Evolutionary conservation across 1,140 invertebrate species (phyloP).

Genomic region (Philotrypesis tridentata): DNA sequence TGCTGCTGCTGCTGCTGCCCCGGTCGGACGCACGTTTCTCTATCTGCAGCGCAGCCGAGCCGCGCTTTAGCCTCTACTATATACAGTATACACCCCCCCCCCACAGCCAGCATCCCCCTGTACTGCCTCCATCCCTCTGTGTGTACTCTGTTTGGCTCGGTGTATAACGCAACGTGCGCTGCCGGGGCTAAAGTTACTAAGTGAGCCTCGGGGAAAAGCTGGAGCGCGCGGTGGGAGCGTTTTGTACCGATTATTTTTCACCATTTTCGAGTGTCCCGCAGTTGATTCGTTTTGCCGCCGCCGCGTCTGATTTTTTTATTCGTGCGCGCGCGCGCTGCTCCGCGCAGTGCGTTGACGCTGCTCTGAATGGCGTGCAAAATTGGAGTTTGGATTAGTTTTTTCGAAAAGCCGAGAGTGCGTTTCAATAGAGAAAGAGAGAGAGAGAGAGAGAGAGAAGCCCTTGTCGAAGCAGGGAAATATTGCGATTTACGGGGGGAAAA

Average conservation of each 20-base stretch:
- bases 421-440: too few species aligned
- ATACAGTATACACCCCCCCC: too few species aligned
- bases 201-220: background rate
- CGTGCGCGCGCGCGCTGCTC: background rate
- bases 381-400: background rate
- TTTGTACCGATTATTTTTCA: slow-evolving; percentile 29
- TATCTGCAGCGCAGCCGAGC: background rate
- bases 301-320: background rate
- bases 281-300: background rate
- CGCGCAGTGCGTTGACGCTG: background rate
- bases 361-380: slow-evolving; percentile 9
- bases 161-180: background rate
- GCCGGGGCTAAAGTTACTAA: background rate
- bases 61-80: too few species aligned
- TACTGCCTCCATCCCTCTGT: too few species aligned
- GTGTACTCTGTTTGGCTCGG: background rate
- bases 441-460: too few species aligned
- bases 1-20: too few species aligned
- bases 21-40: background rate
- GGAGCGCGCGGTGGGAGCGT: background rate
- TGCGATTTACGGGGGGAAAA: too few species aligned
- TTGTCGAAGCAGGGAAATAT: too few species aligned
- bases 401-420: background rate
- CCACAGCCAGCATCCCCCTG: too few species aligned
- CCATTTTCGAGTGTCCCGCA: slow-evolving; percentile 23